Conservation (phyloP, 2,797 vertebrate genomes). For the Sebastes wilsoni region DNA sequence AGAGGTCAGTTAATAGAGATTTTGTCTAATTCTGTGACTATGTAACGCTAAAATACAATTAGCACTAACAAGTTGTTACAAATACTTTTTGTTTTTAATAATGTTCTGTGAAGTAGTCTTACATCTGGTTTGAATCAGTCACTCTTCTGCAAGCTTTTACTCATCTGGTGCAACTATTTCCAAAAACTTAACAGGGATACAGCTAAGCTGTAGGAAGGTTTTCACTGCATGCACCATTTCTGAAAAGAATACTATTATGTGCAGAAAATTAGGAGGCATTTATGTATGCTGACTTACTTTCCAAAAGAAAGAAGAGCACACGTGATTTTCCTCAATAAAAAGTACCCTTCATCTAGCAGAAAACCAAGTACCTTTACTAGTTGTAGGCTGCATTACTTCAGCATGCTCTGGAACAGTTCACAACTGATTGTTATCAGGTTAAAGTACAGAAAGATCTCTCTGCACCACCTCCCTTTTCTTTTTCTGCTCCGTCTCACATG, state of each 20-base stretch:
- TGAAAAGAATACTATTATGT: background rate
- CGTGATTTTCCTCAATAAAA: background rate
- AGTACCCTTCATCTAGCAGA: background rate
- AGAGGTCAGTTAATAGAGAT: background rate
- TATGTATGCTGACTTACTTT: background rate
- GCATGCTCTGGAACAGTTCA: background rate
- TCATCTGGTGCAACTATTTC: background rate
- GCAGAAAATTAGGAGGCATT: background rate
- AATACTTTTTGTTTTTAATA: background rate
- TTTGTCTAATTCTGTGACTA: background rate
- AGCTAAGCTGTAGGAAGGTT: background rate
- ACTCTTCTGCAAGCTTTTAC: background rate
- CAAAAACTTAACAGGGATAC: too few species aligned
- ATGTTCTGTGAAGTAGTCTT: background rate
- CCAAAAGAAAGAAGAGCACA: background rate
- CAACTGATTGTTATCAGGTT: background rate
- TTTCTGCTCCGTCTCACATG: background rate
- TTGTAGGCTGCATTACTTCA: background rate
- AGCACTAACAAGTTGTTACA: background rate
- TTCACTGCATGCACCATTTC: background rate
- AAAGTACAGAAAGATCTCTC: background rate
- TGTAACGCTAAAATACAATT: background rate
- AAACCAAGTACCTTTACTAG: background rate
- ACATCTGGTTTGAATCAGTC: background rate
- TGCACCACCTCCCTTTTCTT: background rate